Percentiles rank a stretch among this genome's conserved stretches.
These are phyloP conservation scores for Phylloscopus trochiloides DNA, from an alignment of 2,113 vertebrate species.

Conservation along the genomic window DNA sequence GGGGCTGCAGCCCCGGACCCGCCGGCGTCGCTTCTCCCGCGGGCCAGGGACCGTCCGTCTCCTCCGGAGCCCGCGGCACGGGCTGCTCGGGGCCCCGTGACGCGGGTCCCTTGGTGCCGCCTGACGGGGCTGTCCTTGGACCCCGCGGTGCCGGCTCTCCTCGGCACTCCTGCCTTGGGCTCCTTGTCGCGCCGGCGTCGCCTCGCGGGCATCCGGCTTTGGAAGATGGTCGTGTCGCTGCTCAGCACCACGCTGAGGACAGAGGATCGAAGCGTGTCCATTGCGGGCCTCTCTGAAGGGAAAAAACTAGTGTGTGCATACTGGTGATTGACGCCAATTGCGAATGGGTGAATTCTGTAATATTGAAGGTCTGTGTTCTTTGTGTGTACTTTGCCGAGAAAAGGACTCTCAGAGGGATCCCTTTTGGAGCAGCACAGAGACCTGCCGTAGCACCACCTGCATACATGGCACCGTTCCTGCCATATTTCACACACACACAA, in stretches of 20 bases:
- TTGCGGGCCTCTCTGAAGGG: neutral
- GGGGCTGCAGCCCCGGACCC: neutral
- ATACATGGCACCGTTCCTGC: neutral
- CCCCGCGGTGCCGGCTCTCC: fast-evolving
- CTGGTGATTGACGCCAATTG: fast-evolving
- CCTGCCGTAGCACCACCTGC: too few relatives aligned
- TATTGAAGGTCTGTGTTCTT: neutral
- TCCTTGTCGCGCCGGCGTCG: fast-evolving
- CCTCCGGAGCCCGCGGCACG: fast-evolving
- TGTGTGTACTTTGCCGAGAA: neutral
- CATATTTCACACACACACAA: too few relatives aligned
- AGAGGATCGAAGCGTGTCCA: fast-evolving
- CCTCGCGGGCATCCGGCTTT: fast-evolving
- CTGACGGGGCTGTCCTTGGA: fast-evolving
- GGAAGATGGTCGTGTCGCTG: fast-evolving
- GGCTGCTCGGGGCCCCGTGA: too few relatives aligned
- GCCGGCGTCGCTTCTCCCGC: too few relatives aligned
- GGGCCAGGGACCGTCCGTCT: too few relatives aligned
- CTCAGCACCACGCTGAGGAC: neutral
- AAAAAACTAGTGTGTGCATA: fast-evolving
- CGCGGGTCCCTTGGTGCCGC: fast-evolving
- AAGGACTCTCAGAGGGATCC: neutral
- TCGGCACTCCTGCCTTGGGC: fast-evolving
- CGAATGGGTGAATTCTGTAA: neutral
- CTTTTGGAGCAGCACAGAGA: neutral